Base-by-base conservation (phyloP, 92 coral and sea anemone species). In the Pocillopora meandrina region DNA sequence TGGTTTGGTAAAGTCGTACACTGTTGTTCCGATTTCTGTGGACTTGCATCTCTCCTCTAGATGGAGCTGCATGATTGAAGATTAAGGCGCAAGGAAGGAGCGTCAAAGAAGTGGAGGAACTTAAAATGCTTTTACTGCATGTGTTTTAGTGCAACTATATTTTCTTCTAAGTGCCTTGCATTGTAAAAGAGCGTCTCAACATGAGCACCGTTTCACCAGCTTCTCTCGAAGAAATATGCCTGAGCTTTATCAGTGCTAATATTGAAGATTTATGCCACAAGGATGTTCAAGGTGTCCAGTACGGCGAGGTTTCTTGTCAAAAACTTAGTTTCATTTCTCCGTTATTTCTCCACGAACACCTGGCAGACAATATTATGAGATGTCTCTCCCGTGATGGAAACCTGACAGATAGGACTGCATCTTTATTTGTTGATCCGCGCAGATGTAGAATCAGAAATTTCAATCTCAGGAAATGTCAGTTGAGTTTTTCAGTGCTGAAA, bases 291-390 rank as follows among this genome's bases (percentile, higher is more conserved):
- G 77, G 65, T 64, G 89, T 82, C 21, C 85, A 89, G 84, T 82
- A 71, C 56, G 21, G 57, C 62, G 79, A 60, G 9, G 42, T 61
- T 23, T 15, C 86, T 1, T 33, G 33, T 59, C 63, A 74, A 74
- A 90, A 70, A 75, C 81, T 93, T 21, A 78, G 77, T 23, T 93
- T 93, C 73, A 91, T 74, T 23, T 80, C 77, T 59, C 92, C 94
- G 3, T 84, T 89, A 4, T 88, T 88, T 35, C 75, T 93, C 5
- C 96, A 91, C 61, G 96, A 93, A 58, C 94, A 91, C 23, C 92
- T 93, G 1, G 92, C 96, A 12, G 94, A 91, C 33, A 84, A 65
- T 4, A 81, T 93, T 8, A 74, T 93, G 68, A 87, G 87, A 18
- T 80, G 61, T 56, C 82, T 93, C 17, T 82, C 96, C 1, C 35